Evolutionary conservation across 2,888 invertebrate species (phyloP), one percentile per base, ranked within the genome.

Genomic region (Microplitis manilae): DNA sequence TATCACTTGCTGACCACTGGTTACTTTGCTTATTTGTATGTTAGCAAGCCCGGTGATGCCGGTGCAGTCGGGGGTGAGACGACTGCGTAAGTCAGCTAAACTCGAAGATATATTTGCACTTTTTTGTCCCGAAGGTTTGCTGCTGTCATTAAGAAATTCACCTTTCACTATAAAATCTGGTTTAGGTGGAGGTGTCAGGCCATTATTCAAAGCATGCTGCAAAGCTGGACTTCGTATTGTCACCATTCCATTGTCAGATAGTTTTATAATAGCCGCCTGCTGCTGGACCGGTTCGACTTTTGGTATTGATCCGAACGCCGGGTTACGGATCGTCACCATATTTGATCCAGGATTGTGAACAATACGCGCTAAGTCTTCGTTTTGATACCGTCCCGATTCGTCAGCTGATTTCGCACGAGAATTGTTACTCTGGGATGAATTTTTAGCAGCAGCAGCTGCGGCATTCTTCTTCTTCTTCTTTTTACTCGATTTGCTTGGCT

Each of bases 271-370:
- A 4, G 94, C 93, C 2, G 93, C 93, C 72, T 93, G 93, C 76
- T 93, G 93, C 76, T 93, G 92, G 0, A 80, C 79, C n/a, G 86
- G 77, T 40, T 87, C 87, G 40, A 88, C 87, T 79, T 90, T 90
- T 77, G 92, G 92, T 81, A 92, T 92, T 0, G 93, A 92, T 61
- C 94, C 94, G 89, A 95, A 95, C 91, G 95, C 94, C 0, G 95
- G 95, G 90, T 95, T 95, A 17, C 95, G 92, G 5, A 95, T 91
- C 0, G 95, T 95, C 70, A 95, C 94, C 93, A 95, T 95, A 81
- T 94, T 93, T 76, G 93, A 91, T 0, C 91, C 90, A 0, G 90
- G 89, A 77, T 89, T 90, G 78, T 82, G 91, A 85, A 79, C 89
- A 87, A 79, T 91, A 86, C 86, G 86, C 20, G 92, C 91, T 0